phyloP scores from a whole-genome alignment of 2,113 vertebrate species.

The Chrysemys picta region DNA sequence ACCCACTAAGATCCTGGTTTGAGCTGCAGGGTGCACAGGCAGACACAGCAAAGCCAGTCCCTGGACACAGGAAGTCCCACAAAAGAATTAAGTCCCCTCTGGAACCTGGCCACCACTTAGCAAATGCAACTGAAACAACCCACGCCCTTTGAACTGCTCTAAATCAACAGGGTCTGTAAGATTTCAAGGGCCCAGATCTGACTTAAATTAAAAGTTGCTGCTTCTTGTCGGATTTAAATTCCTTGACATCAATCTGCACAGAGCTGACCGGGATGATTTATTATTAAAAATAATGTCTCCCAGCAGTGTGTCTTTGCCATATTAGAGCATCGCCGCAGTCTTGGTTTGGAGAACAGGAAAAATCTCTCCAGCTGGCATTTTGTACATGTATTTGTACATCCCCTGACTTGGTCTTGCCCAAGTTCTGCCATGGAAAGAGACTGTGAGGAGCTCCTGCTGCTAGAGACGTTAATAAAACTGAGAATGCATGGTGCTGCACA shows the following conservation, averaged over 20 bases:
- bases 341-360: accelerated
- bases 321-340: background rate
- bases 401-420: background rate
- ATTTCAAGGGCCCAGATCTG: accelerated
- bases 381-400: background rate
- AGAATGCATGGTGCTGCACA: background rate
- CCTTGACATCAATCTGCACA: background rate
- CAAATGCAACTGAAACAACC: background rate
- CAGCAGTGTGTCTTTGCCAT: background rate
- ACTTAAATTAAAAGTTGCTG: background rate
- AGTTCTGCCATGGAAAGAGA: background rate
- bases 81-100: accelerated
- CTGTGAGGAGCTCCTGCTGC: background rate
- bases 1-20: background rate
- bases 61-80: background rate
- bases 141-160: background rate
- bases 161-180: background rate
- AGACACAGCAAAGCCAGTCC: background rate
- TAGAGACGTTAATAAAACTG: background rate
- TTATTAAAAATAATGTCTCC: background rate
- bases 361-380: background rate
- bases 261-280: background rate
- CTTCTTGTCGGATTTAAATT: background rate
- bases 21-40: background rate
- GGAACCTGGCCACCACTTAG: accelerated